These are phyloP conservation scores for Plumapathes pennacea DNA, from an alignment of 92 coral and sea anemone species.

Conservation along the genomic window DNA sequence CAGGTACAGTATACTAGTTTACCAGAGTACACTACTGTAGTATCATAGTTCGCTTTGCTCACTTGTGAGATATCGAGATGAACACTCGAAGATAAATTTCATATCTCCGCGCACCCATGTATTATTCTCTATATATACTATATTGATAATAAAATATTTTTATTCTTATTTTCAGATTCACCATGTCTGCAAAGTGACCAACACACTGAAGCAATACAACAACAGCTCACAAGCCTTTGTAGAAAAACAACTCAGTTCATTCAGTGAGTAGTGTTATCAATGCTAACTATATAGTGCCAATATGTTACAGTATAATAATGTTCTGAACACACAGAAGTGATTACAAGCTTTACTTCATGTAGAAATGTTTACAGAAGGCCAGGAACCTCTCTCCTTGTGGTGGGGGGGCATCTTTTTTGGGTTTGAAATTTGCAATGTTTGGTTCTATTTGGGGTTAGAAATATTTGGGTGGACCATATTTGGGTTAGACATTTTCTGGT, in stretches of 20 bases:
- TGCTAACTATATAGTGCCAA: too few species aligned
- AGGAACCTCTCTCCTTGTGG: too few species aligned
- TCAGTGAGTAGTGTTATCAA: conserved; percentile 74
- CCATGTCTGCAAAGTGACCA: conserved; percentile 27
- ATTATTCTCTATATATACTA: neutral
- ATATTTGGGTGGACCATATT: too few species aligned
- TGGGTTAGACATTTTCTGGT: too few species aligned
- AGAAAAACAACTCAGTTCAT: conserved; percentile 38
- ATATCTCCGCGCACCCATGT: neutral
- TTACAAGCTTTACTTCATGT: too few species aligned
- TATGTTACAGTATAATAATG: too few species aligned
- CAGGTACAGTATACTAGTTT: conserved; percentile 33
- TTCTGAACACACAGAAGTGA: too few species aligned
- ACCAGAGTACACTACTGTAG: neutral
- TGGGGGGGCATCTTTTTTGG: too few species aligned
- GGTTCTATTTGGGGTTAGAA: too few species aligned
- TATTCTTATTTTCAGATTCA: conserved; percentile 44
- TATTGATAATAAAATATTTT: neutral
- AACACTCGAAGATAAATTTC: neutral
- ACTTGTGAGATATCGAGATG: too few species aligned
- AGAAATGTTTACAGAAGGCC: too few species aligned
- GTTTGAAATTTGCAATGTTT: too few species aligned
- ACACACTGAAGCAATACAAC: conserved; percentile 47
- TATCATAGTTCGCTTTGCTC: conserved; percentile 3
- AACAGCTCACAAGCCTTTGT: conserved; percentile 41